Evolutionary conservation across 2,888 invertebrate genomes (phyloP), one percentile per base, ranked within the genome.

Genomic region (Dasysyrphus albostriatus): DNA sequence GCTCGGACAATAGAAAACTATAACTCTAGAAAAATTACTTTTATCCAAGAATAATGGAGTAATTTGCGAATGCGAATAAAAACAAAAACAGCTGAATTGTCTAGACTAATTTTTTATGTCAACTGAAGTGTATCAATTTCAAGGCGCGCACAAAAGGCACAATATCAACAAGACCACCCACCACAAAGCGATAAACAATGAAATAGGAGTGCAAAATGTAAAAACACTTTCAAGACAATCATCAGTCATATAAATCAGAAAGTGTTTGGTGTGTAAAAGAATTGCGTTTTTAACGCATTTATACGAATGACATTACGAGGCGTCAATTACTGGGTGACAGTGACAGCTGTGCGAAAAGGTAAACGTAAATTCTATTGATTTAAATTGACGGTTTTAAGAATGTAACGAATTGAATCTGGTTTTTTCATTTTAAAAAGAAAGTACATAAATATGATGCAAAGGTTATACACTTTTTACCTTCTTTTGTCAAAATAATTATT

Each of bases 211-310:
- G 47, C 37, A 37, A n/a, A 37, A 61, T 56, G 29, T 51, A 24
- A 56, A 72, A 79, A 32, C 39, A 34, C 59, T 47, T 61, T 44
- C 65, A 6, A 29, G 19, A 39, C 56, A 82, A 76, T 82, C 76
- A 76, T 82, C 76, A 76, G 49, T 82, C 76, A 72, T 76, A 82
- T 76, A 76, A 81, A 81, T 75, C 69, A 69, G 16, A 58, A 58
- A 37, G 19, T 51, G 16, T 54, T 32, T 61, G 16, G 32, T 75
- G 34, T 81, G 61, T 61, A n/a, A 58, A 16, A 10, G 47, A 61
- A 34, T 69, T 47, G 44, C 34, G 47, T 69, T 70, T 63, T 34
- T 37, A 44, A 32, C 44, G 56, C 76, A 70, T 65, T 37, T 34
- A 24, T 24, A 12, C 34, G 16, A 58, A 10, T 58, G 34, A 58